Conservation (phyloP, 2,797 vertebrate species). For the Diceros bicornis region DNA sequence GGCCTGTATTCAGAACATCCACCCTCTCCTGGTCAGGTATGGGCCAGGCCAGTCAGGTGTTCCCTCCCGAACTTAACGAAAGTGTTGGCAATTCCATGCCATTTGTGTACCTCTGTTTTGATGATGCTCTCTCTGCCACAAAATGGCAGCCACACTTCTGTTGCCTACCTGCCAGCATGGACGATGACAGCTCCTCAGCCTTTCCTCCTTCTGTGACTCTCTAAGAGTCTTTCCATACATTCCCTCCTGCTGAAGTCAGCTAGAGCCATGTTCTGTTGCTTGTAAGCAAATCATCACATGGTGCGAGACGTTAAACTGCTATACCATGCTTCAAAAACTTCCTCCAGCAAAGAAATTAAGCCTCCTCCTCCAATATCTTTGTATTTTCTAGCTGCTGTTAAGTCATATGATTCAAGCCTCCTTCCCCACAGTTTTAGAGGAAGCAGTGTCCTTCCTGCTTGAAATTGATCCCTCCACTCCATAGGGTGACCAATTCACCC, state of each 20-base stretch:
- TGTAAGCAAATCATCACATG: not conserved
- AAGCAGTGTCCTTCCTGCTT: not conserved
- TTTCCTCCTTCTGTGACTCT: not conserved
- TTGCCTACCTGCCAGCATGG: accelerated
- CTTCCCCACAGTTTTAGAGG: not conserved
- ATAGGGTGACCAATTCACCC: not conserved
- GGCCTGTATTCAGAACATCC: not conserved
- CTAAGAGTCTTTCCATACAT: not conserved
- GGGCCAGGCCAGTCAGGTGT: not conserved
- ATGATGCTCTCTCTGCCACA: not conserved
- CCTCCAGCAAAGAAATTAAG: not conserved
- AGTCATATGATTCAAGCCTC: not conserved
- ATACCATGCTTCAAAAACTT: not conserved
- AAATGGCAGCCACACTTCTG: not conserved
- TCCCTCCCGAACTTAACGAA: not conserved
- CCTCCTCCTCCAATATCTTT: not conserved
- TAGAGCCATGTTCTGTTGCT: not conserved
- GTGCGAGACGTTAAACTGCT: not conserved
- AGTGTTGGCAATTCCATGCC: not conserved
- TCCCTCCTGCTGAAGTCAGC: not conserved
- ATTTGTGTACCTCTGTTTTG: not conserved
- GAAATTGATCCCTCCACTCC: not conserved
- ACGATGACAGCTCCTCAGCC: not conserved
- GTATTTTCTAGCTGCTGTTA: not conserved
- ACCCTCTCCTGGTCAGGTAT: not conserved